These are phyloP conservation scores for Carpatolechia fugitivella DNA, from an alignment of 2,888 invertebrate species.

Conservation along the genomic window DNA sequence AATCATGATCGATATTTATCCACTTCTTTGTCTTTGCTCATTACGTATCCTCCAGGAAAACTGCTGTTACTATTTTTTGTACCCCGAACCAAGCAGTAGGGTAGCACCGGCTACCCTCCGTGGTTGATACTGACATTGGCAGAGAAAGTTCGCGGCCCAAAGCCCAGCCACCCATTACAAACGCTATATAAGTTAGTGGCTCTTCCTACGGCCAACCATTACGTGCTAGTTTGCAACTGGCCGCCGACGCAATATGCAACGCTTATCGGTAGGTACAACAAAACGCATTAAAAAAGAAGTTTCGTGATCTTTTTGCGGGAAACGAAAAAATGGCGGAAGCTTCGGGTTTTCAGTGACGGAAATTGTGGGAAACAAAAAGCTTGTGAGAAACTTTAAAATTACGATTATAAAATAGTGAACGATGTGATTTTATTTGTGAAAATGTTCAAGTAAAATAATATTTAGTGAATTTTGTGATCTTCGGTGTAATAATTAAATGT, in stretches of 20 bases:
- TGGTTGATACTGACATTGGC: conserved; percentile 42
- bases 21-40: no score
- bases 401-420: neutral
- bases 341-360: neutral
- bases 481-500: no score
- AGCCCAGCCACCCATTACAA: conserved; percentile 50
- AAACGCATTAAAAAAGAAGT: conserved; percentile 25
- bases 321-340: conserved; percentile 21
- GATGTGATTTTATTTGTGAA: neutral
- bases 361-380: conserved; percentile 13
- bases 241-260: conserved; percentile 68
- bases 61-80: neutral
- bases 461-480: no score
- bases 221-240: conserved; percentile 60
- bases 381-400: no score
- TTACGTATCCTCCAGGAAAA: no score
- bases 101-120: neutral
- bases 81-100: neutral
- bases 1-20: no score
- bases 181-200: conserved; percentile 70
- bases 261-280: conserved; percentile 68
- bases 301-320: conserved; percentile 31
- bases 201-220: conserved; percentile 62
- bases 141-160: conserved; percentile 66
- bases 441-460: no score